A percentile compares a stretch with the other conserved stretches of the same genome.
phyloP scores from a whole-genome alignment of 2,797 vertebrate species.

The Rousettus madagascariensis region DNA sequence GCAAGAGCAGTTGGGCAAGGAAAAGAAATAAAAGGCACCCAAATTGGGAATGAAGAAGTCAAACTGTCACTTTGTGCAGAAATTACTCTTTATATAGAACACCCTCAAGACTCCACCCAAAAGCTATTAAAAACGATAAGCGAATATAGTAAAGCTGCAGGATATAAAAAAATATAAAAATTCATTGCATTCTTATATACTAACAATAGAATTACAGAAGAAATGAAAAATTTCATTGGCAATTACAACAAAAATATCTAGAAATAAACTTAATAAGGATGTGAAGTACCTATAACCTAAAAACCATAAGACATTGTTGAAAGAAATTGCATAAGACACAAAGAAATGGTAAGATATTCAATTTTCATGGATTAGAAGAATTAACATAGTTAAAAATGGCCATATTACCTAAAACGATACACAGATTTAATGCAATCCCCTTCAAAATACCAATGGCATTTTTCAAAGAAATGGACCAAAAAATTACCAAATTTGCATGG shows the following conservation, averaged over 20 bases:
- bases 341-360: not conserved
- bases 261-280: not conserved
- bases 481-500: not conserved
- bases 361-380: not conserved
- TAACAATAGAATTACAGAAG: not conserved
- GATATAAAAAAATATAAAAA: not conserved
- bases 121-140: not conserved
- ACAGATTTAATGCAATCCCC: not conserved
- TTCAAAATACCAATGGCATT: not conserved
- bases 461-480: not conserved
- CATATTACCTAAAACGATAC: not conserved
- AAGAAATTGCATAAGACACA: not conserved
- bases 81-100: not conserved
- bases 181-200: not conserved
- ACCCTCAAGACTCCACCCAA: not conserved
- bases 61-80: not conserved
- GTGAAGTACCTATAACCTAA: not conserved
- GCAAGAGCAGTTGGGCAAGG: not conserved
- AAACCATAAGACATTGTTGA: not conserved
- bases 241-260: not conserved
- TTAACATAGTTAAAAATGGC: not conserved
- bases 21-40: not conserved
- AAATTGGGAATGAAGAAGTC: not conserved
- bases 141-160: not conserved
- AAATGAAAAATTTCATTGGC: not conserved